Conservation (phyloP, 1,140 invertebrate species). For the Tachypleus tridentatus region DNA sequence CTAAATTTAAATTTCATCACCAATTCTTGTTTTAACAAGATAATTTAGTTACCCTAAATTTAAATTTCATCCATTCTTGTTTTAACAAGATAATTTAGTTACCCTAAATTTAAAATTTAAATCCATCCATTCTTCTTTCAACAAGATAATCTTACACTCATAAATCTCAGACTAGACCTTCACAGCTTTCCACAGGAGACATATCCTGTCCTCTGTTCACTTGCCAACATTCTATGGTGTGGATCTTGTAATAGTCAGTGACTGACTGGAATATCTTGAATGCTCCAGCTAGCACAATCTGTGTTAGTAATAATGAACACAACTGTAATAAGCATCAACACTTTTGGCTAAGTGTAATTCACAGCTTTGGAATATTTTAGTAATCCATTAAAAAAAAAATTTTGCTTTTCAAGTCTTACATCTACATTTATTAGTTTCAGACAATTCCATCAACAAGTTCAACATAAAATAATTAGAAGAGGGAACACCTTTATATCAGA, state of each 20-base stretch:
- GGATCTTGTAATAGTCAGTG: conserved; percentile 30
- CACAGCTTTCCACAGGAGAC: conserved; percentile 55
- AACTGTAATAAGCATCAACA: not conserved
- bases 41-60: too few relatives aligned
- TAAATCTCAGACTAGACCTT: conserved; percentile 49
- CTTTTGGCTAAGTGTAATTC: not conserved
- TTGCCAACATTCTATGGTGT: conserved; percentile 43
- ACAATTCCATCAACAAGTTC: not conserved
- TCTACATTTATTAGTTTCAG: not conserved
- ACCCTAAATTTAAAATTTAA: too few relatives aligned
- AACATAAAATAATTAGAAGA: too few relatives aligned
- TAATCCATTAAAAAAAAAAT: conserved; percentile 1
- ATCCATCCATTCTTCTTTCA: too few relatives aligned
- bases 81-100: too few relatives aligned
- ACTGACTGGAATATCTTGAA: conserved; percentile 42
- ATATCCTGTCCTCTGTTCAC: conserved; percentile 50
- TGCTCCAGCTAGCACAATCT: conserved; percentile 45
- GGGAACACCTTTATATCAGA: too few relatives aligned
- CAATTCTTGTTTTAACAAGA: too few relatives aligned
- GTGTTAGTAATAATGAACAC: conserved; percentile 10
- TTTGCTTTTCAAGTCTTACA: not conserved
- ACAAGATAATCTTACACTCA: too few relatives aligned
- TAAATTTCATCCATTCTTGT: too few relatives aligned
- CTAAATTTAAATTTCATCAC: too few relatives aligned
- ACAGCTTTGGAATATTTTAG: conserved; percentile 4